phyloP scores from a whole-genome alignment of 1,140 invertebrate genomes.

The Trissolcus basalis region DNA sequence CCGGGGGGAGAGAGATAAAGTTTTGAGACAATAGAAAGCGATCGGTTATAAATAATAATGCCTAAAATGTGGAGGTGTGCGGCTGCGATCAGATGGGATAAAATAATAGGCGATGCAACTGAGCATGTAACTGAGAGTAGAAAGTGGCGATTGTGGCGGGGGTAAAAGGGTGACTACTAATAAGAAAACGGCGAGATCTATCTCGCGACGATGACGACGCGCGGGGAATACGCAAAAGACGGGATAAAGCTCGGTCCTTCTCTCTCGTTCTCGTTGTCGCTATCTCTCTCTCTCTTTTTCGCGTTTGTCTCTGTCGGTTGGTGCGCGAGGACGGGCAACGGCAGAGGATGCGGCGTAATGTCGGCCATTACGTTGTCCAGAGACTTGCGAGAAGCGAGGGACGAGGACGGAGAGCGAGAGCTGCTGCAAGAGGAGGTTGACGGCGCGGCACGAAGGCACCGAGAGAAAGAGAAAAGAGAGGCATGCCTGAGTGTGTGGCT shows the following conservation, averaged over 20 bases:
- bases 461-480: constrained; percentile 58
- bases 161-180: constrained; percentile 36
- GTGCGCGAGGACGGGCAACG: constrained; percentile 14
- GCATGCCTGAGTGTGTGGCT: constrained; percentile 50
- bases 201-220: constrained; percentile 38
- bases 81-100: not conserved
- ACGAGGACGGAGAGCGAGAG: constrained; percentile 32
- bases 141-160: constrained; percentile 33
- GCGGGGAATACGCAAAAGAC: constrained; percentile 59
- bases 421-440: constrained; percentile 42
- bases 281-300: constrained; percentile 1
- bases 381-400: constrained; percentile 51
- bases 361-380: constrained; percentile 72
- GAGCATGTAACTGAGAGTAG: constrained; percentile 17
- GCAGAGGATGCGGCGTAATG: constrained; percentile 67
- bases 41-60: no score
- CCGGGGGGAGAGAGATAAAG: no score
- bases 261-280: constrained; percentile 7
- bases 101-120: constrained; percentile 14
- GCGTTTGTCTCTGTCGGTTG: constrained; percentile 4
- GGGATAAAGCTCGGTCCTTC: constrained; percentile 49
- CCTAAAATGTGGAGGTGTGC: not conserved
- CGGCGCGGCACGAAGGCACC: constrained; percentile 47
- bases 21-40: no score
- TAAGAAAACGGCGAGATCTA: constrained; percentile 46